A percentile compares a stretch with the other conserved stretches of the same genome.
These are phyloP conservation scores for Peromyscus eremicus DNA, from an alignment of 2,797 vertebrate species.

Conservation along the genomic window DNA sequence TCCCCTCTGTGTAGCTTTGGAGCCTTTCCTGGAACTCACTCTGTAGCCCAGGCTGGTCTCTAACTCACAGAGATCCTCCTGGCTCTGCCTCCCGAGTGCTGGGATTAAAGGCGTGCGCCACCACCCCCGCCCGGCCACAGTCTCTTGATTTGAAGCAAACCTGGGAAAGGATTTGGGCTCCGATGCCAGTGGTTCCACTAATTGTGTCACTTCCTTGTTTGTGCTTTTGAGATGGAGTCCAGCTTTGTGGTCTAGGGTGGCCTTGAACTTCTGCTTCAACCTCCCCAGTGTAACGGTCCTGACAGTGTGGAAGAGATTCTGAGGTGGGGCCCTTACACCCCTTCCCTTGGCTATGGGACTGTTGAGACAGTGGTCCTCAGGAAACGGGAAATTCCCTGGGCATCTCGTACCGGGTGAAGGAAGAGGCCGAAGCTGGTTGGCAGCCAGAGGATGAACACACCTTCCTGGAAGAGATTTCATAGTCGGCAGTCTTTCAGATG, in stretches of 20 bases:
- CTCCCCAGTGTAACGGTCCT: background rate
- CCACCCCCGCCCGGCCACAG: background rate
- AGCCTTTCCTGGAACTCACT: too few relatives aligned
- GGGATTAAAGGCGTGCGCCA: too few relatives aligned
- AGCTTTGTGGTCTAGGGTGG: too few relatives aligned
- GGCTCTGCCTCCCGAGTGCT: too few relatives aligned
- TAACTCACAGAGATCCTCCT: too few relatives aligned
- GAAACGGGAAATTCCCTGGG: background rate
- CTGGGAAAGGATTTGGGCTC: background rate
- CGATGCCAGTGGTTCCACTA: background rate
- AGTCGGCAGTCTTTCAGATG: background rate
- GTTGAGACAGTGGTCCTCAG: background rate
- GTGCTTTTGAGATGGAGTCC: too few relatives aligned
- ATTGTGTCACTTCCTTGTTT: background rate
- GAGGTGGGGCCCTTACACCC: background rate
- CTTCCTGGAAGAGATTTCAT: background rate
- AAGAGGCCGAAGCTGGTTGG: background rate
- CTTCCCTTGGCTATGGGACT: background rate
- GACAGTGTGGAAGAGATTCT: background rate
- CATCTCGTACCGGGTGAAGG: background rate
- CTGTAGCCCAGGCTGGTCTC: too few relatives aligned
- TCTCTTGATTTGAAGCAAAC: slow-evolving; percentile 8
- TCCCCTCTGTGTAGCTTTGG: too few relatives aligned
- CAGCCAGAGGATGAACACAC: background rate
- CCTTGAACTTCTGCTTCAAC: background rate